phyloP scores from a whole-genome alignment of 2,888 invertebrate species.

The Spodoptera littoralis region DNA sequence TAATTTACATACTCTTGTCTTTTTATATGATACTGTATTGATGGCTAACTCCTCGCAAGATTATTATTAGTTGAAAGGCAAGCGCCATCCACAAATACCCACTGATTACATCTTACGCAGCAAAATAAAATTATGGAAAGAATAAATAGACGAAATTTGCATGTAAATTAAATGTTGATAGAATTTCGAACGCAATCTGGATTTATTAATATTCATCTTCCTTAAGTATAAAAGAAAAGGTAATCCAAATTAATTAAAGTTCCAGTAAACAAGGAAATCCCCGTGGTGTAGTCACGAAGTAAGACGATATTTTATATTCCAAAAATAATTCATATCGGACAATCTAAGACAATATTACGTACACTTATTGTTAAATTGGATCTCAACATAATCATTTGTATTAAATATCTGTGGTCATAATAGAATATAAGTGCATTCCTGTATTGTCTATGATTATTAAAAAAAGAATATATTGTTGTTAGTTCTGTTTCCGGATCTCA shows the following conservation, averaged over 20 bases:
- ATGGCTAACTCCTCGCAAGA: too few species aligned
- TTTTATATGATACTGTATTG: too few species aligned
- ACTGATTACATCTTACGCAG: constrained; percentile 16
- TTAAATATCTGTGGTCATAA: too few species aligned
- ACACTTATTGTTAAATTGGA: too few species aligned
- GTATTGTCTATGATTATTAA: too few species aligned
- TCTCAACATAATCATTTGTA: too few species aligned
- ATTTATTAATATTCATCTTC: constrained; percentile 59
- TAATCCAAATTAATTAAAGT: constrained; percentile 58
- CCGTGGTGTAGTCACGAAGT: constrained; percentile 10
- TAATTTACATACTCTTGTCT: not conserved
- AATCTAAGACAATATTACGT: too few species aligned
- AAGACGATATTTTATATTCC: too few species aligned
- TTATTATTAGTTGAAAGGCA: not conserved
- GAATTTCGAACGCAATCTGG: constrained; percentile 47
- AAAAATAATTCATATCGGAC: too few species aligned
- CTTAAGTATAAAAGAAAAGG: constrained; percentile 48
- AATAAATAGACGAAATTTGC: constrained; percentile 51
- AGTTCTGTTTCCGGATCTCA: too few species aligned
- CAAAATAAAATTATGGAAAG: constrained; percentile 17
- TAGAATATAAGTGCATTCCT: too few species aligned
- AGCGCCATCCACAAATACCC: not conserved
- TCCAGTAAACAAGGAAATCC: constrained; percentile 48
- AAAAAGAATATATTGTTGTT: too few species aligned
- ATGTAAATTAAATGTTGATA: constrained; percentile 57